Conservation (phyloP, 2,797 vertebrate genomes). For the Tolypeutes matacus region DNA sequence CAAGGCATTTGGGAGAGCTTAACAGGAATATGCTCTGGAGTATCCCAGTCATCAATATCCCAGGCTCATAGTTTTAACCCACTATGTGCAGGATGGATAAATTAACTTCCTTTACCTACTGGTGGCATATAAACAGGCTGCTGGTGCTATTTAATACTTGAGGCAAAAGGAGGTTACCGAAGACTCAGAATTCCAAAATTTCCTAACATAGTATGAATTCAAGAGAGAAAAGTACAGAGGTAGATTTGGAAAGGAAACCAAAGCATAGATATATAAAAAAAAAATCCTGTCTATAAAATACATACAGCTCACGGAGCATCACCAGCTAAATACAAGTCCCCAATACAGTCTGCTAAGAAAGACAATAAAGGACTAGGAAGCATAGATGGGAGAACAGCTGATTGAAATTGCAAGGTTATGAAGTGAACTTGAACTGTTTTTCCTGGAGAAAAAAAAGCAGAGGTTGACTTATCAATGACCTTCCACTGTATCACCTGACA, state of each 20-base stretch:
- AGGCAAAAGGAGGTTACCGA: not conserved
- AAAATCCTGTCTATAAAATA: conserved; percentile 27
- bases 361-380: not conserved
- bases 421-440: conserved; percentile 24
- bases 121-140: not conserved
- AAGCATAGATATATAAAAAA: conserved; percentile 15
- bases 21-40: not conserved
- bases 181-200: conserved; percentile 22
- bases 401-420: not conserved
- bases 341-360: not conserved
- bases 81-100: not conserved
- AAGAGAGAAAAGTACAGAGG: conserved; percentile 9
- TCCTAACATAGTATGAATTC: not conserved
- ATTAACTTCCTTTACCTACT: not conserved
- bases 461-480: not conserved
- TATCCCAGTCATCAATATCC: not conserved
- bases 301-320: not conserved
- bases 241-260: not conserved
- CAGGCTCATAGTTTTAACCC: not conserved
- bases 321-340: conserved; percentile 27
- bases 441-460: not conserved
- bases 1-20: conserved; percentile 11
- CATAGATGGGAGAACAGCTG: not conserved
- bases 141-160: not conserved
- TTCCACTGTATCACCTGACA: not conserved